These are phyloP conservation scores for Thera britannica DNA, from an alignment of 2,888 invertebrate genomes.

Conservation along the genomic window DNA sequence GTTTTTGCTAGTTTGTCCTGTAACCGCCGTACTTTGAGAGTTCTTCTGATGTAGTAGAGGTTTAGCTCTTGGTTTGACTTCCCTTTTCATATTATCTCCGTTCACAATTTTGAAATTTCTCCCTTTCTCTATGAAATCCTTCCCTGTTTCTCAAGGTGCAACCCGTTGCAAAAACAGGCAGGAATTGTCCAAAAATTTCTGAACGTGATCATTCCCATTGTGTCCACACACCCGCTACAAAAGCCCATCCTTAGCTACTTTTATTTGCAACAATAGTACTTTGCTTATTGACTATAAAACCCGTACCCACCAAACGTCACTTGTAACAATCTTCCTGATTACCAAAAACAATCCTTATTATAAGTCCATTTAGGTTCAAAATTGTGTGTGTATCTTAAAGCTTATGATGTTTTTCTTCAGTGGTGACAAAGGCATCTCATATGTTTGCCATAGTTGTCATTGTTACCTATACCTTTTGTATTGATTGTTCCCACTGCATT, in stretches of 20 bases:
- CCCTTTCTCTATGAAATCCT: slow-evolving; percentile 45
- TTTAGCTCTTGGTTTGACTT: too few species aligned
- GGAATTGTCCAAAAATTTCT: slow-evolving; percentile 82
- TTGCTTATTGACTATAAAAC: slow-evolving; percentile 72
- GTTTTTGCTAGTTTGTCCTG: too few species aligned
- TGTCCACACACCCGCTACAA: slow-evolving; percentile 82
- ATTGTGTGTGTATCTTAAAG: slow-evolving; percentile 22
- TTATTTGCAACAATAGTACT: slow-evolving; percentile 78
- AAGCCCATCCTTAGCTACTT: slow-evolving; percentile 82
- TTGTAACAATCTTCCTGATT: neutral
- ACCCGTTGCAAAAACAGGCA: slow-evolving; percentile 81
- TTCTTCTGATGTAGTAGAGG: too few species aligned
- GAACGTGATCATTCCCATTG: slow-evolving; percentile 77
- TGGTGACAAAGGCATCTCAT: slow-evolving; percentile 62
- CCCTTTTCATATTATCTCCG: neutral
- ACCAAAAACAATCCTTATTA: slow-evolving; percentile 38
- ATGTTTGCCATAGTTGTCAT: slow-evolving; percentile 83
- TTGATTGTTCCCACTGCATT: slow-evolving; percentile 71
- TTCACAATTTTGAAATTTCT: neutral
- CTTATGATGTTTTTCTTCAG: slow-evolving; percentile 46
- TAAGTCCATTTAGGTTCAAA: slow-evolving; percentile 2
- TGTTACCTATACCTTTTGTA: slow-evolving; percentile 82
- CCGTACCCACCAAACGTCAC: slow-evolving; percentile 37
- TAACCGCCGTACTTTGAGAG: too few species aligned
- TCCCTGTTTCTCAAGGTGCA: slow-evolving; percentile 76